phyloP scores from a whole-genome alignment of 2,888 invertebrate genomes.

The Torymus texanus region DNA sequence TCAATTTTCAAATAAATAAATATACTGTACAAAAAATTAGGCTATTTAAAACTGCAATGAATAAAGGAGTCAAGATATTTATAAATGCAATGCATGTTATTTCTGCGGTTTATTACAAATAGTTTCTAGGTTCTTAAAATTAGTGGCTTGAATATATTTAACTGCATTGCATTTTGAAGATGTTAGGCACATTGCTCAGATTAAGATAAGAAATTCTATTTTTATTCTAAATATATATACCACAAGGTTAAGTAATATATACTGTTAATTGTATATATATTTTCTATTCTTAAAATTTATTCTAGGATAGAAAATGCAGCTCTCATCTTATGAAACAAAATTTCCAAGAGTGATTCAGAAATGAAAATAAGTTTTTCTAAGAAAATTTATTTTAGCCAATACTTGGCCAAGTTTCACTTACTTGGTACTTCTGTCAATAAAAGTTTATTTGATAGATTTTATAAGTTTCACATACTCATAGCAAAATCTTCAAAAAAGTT shows the following conservation, averaged over 20 bases:
- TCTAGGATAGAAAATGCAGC: not conserved
- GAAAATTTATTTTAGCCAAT: too few species aligned
- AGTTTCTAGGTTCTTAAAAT: not conserved
- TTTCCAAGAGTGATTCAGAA: too few species aligned
- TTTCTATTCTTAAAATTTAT: not conserved
- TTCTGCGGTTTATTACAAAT: too few species aligned
- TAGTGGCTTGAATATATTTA: not conserved
- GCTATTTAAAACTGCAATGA: too few species aligned
- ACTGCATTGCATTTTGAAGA: not conserved
- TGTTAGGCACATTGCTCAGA: constrained; percentile 14
- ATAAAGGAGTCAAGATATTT: too few species aligned
- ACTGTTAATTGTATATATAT: not conserved
- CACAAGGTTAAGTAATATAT: constrained; percentile 16
- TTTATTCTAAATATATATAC: constrained; percentile 17
- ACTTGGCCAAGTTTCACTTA: too few species aligned
- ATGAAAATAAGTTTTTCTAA: too few species aligned
- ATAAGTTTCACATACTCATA: too few species aligned
- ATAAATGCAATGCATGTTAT: too few species aligned
- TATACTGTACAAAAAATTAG: not conserved
- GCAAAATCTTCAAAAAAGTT: too few species aligned
- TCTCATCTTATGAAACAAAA: not conserved
- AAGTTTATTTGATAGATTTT: not conserved
- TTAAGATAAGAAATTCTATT: constrained; percentile 39
- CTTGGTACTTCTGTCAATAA: not conserved
- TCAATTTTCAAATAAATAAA: constrained; percentile 11